Evolutionary conservation across 1,140 invertebrate genomes (phyloP).

Genomic region (Diorhabda elongata): DNA sequence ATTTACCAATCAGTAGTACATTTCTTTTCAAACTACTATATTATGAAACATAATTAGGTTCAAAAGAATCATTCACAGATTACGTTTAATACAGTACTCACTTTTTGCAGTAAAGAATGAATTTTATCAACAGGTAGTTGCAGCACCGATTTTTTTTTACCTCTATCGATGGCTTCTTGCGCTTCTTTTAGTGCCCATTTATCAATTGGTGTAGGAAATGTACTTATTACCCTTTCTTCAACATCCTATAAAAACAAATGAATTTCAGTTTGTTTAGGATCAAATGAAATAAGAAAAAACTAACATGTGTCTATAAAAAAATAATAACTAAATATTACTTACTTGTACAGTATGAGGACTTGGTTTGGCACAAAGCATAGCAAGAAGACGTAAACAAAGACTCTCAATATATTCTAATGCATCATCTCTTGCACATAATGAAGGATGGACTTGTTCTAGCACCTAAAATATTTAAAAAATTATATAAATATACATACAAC

Average conservation of each 20-base stretch:
- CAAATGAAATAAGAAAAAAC: neutral
- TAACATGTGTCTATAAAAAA: neutral
- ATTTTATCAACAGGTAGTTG: slow-evolving; percentile 89
- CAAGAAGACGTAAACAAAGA: slow-evolving; percentile 81
- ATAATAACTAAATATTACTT: slow-evolving; percentile 10
- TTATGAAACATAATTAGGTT: too few relatives aligned
- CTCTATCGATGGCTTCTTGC: slow-evolving; percentile 75
- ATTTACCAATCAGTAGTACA: too few relatives aligned
- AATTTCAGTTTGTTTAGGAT: neutral
- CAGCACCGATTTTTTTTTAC: slow-evolving; percentile 74
- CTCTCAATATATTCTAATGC: slow-evolving; percentile 90
- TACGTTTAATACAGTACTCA: slow-evolving; percentile 43
- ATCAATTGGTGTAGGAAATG: slow-evolving; percentile 90
- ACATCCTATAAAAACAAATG: slow-evolving; percentile 66
- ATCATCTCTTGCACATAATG: slow-evolving; percentile 80
- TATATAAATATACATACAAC: neutral
- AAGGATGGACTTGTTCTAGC: slow-evolving; percentile 85
- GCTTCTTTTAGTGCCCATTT: slow-evolving; percentile 89
- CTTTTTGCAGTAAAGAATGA: slow-evolving; percentile 85
- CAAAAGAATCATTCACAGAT: too few relatives aligned
- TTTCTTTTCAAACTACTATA: too few relatives aligned
- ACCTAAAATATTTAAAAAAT: slow-evolving; percentile 57
- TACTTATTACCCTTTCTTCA: slow-evolving; percentile 84
- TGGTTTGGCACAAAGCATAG: slow-evolving; percentile 81
- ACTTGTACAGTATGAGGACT: slow-evolving; percentile 72